Evolutionary conservation across 2,797 vertebrate genomes (phyloP), one percentile per base, ranked within the genome.

Genomic region (Eleutherodactylus coqui): DNA sequence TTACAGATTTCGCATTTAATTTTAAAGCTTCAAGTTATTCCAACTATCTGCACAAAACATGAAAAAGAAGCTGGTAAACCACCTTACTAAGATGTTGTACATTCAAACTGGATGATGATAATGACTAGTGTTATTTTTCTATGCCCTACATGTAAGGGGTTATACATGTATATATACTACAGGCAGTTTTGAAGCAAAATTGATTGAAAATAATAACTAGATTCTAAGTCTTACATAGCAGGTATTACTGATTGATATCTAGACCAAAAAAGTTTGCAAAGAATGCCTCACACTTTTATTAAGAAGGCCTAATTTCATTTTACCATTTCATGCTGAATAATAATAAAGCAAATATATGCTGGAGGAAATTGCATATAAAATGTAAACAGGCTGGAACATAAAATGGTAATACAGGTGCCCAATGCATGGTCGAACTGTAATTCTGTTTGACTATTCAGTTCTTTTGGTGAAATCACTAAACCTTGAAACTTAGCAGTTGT

Each of bases 351-450:
- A 75, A 82, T 51, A 4, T 32, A 86, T 82, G 29, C 79, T 82
- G 34, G 36, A 69, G 36, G 51, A 86, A 82, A 86, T 82, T 77
- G 47, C 79, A 82, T 53, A 55, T 53, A 82, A 69, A 69, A 55
- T 82, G 19, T 82, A 43, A 82, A 82, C 62, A 67, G 85, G 6
- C 43, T 76, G 58, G 82, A 82, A 69, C 79, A 82, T 82, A 76
- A 85, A 82, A 81, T 82, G 29, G 70, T 67, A 82, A 81, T 75
- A 70, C 13, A 72, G n/a, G 32, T 76, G 17, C 43, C 43, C 51
- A 82, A 82, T 86, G 72, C 85, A 69, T 86, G 79, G 76, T 55
- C 55, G 58, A 86, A 32, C 70, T 86, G 70, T 70, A 82, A 55
- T 81, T 86, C 85, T 64, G 70, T 75, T 70, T 72, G 19, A 82